A percentile compares a stretch with the other conserved stretches of the same genome.
Conservation (phyloP, 2,113 vertebrate species). For the Regulus satrapa region DNA sequence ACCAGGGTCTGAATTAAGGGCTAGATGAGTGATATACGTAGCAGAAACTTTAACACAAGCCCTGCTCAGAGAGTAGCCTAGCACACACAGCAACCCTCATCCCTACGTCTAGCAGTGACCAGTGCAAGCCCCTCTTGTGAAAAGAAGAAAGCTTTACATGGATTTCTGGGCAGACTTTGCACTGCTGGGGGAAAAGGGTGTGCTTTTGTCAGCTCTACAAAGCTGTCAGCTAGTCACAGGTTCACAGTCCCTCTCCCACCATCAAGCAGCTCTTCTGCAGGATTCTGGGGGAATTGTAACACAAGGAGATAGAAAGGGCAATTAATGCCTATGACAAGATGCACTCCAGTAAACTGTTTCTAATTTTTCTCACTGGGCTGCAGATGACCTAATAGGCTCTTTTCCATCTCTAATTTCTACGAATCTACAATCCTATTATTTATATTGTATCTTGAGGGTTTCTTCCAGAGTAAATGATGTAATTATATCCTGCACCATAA, state of each 20-base stretch:
- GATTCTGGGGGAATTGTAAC: conserved; percentile 4
- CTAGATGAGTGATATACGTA: neutral
- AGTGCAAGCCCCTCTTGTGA: neutral
- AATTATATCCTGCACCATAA: conserved; percentile 35
- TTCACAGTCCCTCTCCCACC: neutral
- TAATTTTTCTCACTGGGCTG: conserved; percentile 23
- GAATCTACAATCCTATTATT: conserved; percentile 59
- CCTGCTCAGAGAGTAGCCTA: neutral
- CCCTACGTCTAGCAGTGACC: neutral
- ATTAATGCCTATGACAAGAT: neutral
- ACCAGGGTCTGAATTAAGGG: neutral
- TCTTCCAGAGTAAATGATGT: conserved; percentile 43
- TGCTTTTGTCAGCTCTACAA: neutral
- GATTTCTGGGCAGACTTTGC: neutral
- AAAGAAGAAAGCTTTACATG: neutral
- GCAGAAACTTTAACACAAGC: neutral
- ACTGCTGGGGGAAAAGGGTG: rapidly evolving
- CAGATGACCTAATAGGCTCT: conserved; percentile 54
- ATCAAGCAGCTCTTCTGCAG: neutral
- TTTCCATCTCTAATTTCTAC: conserved; percentile 60
- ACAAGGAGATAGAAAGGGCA: neutral
- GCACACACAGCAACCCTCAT: neutral
- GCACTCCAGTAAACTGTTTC: conserved; percentile 19
- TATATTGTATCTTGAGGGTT: conserved; percentile 56
- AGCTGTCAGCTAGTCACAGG: neutral